These are phyloP conservation scores for Dryobotodes eremita DNA, from an alignment of 2,888 invertebrate species.

Conservation along the genomic window DNA sequence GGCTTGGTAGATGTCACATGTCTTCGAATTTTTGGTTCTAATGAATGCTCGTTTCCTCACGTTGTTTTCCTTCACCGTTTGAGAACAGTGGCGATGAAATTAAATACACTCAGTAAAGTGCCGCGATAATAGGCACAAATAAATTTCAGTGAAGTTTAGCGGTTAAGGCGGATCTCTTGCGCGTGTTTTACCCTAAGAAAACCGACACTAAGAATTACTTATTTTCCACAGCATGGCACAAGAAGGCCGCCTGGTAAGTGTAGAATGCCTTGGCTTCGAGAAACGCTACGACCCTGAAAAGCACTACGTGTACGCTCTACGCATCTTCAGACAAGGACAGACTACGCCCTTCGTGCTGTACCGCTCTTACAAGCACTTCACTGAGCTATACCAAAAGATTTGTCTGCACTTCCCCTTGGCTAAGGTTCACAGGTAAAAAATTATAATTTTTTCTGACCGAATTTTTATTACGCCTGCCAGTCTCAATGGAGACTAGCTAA, in stretches of 20 bases:
- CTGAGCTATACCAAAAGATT: conserved; percentile 98
- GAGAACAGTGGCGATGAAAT: too few species aligned
- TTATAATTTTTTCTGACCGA: too few species aligned
- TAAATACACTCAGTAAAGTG: too few species aligned
- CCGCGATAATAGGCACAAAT: too few species aligned
- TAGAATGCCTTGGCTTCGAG: conserved; percentile 96
- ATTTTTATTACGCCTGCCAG: background rate
- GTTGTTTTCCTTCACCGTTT: too few species aligned
- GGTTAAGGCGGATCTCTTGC: too few species aligned
- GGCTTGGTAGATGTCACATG: too few species aligned
- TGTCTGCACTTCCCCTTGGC: conserved; percentile 97
- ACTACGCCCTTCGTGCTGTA: conserved; percentile 97
- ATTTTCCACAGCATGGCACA: conserved; percentile 92
- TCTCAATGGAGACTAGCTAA: background rate
- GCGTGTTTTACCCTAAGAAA: too few species aligned
- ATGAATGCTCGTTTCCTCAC: too few species aligned
- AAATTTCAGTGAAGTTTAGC: too few species aligned
- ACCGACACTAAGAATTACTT: too few species aligned
- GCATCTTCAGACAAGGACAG: conserved; percentile 95
- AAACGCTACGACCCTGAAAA: conserved; percentile 99
- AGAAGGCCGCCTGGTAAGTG: conserved; percentile 96
- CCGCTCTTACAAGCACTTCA: conserved; percentile 98
- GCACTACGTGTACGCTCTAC: conserved; percentile 98
- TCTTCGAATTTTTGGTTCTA: too few species aligned
- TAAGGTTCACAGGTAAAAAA: conserved; percentile 95